Conservation (phyloP, 30 jellyfish, hydroid and myxozoan genomes). For the Mastigias papua region DNA sequence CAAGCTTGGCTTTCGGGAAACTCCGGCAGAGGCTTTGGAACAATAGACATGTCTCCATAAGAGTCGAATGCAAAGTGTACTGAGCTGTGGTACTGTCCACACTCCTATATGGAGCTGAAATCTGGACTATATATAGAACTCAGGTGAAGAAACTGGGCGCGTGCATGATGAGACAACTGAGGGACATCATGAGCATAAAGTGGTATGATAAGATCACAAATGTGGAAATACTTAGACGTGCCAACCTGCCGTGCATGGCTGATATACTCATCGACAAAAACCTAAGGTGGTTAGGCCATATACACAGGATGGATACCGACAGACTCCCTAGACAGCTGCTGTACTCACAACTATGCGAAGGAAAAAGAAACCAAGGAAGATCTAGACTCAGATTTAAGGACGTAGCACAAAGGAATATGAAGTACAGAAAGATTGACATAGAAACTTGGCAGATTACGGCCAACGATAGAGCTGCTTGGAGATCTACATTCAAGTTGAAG, state of each 20-base stretch:
- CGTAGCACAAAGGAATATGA: neutral
- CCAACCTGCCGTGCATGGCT: constrained; percentile 9
- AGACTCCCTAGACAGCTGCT: neutral
- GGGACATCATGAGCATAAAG: constrained; percentile 5
- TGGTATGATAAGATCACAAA: constrained; percentile 14
- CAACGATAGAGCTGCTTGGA: no score
- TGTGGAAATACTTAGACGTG: neutral
- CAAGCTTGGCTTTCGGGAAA: no score
- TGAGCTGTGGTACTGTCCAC: neutral
- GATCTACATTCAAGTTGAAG: no score
- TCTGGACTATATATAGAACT: neutral
- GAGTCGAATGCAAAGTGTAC: neutral
- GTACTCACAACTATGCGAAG: neutral
- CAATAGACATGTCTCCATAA: neutral
- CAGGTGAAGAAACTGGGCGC: neutral
- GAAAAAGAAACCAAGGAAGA: neutral
- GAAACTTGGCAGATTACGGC: no score
- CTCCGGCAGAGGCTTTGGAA: no score
- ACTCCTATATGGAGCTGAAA: neutral
- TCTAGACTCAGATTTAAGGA: neutral
- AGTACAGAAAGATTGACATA: no score
- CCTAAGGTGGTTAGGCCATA: neutral
- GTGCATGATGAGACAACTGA: constrained; percentile 10
- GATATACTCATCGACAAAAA: neutral
- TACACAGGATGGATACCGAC: neutral